Evolutionary conservation across 2,888 invertebrate genomes (phyloP), one percentile per base, ranked within the genome.

Genomic region (Oxystoma pomonae): DNA sequence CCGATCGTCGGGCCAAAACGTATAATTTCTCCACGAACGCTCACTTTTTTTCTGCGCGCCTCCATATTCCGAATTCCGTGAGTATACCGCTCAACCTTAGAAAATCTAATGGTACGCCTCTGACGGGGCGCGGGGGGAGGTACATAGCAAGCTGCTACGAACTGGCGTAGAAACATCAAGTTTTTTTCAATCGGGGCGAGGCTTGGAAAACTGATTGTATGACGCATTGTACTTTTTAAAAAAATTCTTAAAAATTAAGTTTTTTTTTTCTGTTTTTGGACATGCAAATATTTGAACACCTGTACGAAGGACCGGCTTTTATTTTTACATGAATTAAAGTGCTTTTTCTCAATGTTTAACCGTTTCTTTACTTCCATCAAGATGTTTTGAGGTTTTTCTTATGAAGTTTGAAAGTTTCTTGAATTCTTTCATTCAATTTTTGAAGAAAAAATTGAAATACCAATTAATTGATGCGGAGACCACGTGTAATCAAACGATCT

Each of bases 1-100:
- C 74, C 77, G 35, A 35, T 35, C 35, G 35, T 35, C 35, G 5
- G 35, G 35, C 12, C 3, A 35, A 35, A 35, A 7, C 12, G 12
- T 35, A 7, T 35, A 7, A 3, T 35, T 35, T 35, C 35, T 35
- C 35, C 35, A 35, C 35, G 35, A 35, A 35, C 35, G 35, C 12
- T 35, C 12, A 35, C 35, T 35, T 35, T 35, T 35, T 35, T 35
- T 12, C 5, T 7, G 35, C 3, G 3, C 35, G 35, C 12, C 35
- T 35, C 35, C 35, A 35, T 35, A 35, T 35, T 35, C 35, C 5
- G 12, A 35, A 12, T 35, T 3, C 5, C 35, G 35, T 35, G 35
- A 7, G 35, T 35, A 35, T 35, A 3, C 35, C 35, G 35, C 35
- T 35, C 35, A 35, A 35, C 5, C 12, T 35, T 7, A 35, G 12